Base-by-base conservation (phyloP, 1,140 invertebrate species). In the Maniola jurtina region DNA sequence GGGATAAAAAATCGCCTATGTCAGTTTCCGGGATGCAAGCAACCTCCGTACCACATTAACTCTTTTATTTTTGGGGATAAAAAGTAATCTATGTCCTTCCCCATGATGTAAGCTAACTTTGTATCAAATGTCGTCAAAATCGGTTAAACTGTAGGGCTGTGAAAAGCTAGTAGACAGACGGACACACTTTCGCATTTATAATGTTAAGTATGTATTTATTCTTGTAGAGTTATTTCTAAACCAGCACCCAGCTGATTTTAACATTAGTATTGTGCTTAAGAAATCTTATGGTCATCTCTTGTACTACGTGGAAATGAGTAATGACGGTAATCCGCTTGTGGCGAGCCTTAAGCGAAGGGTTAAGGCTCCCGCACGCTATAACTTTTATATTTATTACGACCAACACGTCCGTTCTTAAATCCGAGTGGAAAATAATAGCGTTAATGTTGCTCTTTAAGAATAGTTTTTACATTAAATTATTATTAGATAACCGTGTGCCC, bases 311-410 rank as follows among this genome's bases (percentile, higher is more conserved):
- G 84, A 81, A 81, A 84, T 87, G 86, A 88, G 73, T 88, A 86
- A 88, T 87, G 83, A 72, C 79, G 40, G 75, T 89, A 89, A 89
- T 89, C 87, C 84, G 83, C 86, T 86, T 87, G 86, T 78, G 86
- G 84, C 77, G 75, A 82, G 80, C 82, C 83, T 81, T 81, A 87
- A 88, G 82, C 81, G 79, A 87, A 84, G 84, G 86, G 83, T 83
- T 84, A 82, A 81, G 77, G 65, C 65, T 67, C 45, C 65, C 45
- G 60, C 59, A 61, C 60, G 59, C 75, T 86, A 85, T 83, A 87
- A 86, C 78, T 87, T 86, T 82, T 79, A 84, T 89, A 89, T 89
- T 89, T 89, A 89, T 85, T 81, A 72, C 78, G 70, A 48, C 38
- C 25, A 50, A 61, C 42, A 35, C 35, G 62, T 55, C 55, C 55